phyloP scores from a whole-genome alignment of 1,140 invertebrate genomes.

The Saccostrea glomerata region DNA sequence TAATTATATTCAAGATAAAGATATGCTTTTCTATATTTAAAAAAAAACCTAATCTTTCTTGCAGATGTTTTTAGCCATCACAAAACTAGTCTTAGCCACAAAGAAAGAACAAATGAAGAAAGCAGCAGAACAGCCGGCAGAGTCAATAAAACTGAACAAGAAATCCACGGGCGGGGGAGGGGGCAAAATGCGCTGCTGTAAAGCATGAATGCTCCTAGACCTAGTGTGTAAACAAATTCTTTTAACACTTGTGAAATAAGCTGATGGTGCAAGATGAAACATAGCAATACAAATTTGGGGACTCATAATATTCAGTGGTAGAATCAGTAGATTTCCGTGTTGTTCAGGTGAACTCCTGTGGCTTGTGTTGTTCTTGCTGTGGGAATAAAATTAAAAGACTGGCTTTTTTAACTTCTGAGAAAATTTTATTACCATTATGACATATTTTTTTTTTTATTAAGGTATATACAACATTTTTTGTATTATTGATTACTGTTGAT shows the following conservation, averaged over 20 bases:
- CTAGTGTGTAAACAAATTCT: conserved; percentile 20
- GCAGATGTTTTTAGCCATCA: conserved; percentile 88
- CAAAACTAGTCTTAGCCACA: conserved; percentile 84
- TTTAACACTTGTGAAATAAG: not conserved
- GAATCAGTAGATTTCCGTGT: conserved; percentile 6
- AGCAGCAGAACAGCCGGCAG: conserved; percentile 76
- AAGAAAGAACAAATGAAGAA: conserved; percentile 82
- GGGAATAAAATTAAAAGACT: not conserved
- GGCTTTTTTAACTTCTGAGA: not conserved
- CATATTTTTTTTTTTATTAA: conserved; percentile 25
- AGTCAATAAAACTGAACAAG: conserved; percentile 67
- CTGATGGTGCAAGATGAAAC: conserved; percentile 11
- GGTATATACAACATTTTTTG: not conserved
- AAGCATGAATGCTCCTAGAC: conserved; percentile 60
- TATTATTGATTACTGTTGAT: not conserved
- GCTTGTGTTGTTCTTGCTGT: not conserved
- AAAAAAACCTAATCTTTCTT: conserved; percentile 63
- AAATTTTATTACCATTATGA: not conserved
- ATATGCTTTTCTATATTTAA: not conserved
- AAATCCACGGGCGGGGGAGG: conserved; percentile 44
- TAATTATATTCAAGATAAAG: no score
- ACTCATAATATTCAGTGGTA: conserved; percentile 9
- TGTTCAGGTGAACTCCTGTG: not conserved
- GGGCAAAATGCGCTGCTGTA: conserved; percentile 43
- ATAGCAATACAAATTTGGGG: not conserved